These are phyloP conservation scores for Betta splendens DNA, from an alignment of 2,797 vertebrate genomes.

Conservation along the genomic window DNA sequence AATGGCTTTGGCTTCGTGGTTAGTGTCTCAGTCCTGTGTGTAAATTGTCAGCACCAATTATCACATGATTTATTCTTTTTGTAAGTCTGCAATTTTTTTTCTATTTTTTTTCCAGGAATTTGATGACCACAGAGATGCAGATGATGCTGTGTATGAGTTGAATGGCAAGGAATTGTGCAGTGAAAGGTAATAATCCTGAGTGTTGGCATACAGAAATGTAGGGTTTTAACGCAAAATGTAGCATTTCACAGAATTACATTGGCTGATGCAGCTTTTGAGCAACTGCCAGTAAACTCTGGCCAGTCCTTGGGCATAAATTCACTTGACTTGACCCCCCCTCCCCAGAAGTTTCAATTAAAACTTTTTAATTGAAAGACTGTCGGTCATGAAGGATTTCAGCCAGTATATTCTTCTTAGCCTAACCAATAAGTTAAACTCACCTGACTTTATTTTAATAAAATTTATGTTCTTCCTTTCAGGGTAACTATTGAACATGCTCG, in stretches of 20 bases:
- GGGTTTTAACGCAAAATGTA: no score
- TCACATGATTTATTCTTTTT: background rate
- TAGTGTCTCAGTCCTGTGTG: constrained; percentile 30
- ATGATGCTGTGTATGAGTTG: constrained; percentile 92
- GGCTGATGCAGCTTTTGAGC: no score
- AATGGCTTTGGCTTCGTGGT: constrained; percentile 97
- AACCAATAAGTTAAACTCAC: no score
- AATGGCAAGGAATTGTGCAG: constrained; percentile 93
- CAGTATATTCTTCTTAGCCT: no score
- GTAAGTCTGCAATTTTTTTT: background rate
- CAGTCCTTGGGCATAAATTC: no score
- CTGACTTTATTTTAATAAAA: background rate
- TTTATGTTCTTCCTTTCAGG: constrained; percentile 60
- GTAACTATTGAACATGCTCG: constrained; percentile 94
- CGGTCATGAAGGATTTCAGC: no score
- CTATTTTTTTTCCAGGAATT: constrained; percentile 82
- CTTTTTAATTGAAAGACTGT: no score
- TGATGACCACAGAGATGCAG: constrained; percentile 92
- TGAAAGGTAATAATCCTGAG: constrained; percentile 87
- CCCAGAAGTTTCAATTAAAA: no score
- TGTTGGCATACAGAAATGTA: no score
- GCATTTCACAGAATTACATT: no score
- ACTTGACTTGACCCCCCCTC: no score
- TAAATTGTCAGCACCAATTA: rapidly evolving
- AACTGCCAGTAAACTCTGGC: no score